phyloP scores from a whole-genome alignment of 2,113 vertebrate genomes.

The Tretioscincus oriximinensis region DNA sequence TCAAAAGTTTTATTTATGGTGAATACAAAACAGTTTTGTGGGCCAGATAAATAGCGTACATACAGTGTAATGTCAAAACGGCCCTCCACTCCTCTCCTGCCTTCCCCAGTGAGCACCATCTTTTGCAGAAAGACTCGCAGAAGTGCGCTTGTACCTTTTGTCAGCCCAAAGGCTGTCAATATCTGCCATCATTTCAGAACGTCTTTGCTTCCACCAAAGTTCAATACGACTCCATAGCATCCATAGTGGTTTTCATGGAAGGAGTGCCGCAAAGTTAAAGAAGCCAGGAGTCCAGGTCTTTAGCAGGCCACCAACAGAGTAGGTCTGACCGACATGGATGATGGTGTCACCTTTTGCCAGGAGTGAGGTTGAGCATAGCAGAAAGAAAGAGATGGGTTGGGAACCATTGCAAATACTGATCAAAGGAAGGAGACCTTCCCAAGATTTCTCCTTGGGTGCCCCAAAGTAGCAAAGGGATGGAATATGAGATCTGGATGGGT shows the following conservation, averaged over 20 bases:
- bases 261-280: background rate
- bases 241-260: background rate
- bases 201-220: constrained; percentile 1
- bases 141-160: background rate
- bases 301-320: background rate
- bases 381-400: no score
- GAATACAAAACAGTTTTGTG: constrained; percentile 88
- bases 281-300: background rate
- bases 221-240: background rate
- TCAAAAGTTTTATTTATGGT: constrained; percentile 75
- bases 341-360: background rate
- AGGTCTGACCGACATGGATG: no score
- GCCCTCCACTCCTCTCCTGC: background rate
- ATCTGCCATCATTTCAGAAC: background rate
- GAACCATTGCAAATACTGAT: background rate
- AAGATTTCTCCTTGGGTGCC: background rate
- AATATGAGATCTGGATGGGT: background rate
- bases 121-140: background rate
- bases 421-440: fast-evolving
- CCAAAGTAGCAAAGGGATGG: background rate
- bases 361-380: background rate
- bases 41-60: constrained; percentile 80
- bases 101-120: constrained; percentile 11
- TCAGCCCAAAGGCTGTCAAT: background rate
- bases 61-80: constrained; percentile 56